Evolutionary conservation across 1,140 invertebrate species (phyloP).

Genomic region (Globodera ellingtonae): DNA sequence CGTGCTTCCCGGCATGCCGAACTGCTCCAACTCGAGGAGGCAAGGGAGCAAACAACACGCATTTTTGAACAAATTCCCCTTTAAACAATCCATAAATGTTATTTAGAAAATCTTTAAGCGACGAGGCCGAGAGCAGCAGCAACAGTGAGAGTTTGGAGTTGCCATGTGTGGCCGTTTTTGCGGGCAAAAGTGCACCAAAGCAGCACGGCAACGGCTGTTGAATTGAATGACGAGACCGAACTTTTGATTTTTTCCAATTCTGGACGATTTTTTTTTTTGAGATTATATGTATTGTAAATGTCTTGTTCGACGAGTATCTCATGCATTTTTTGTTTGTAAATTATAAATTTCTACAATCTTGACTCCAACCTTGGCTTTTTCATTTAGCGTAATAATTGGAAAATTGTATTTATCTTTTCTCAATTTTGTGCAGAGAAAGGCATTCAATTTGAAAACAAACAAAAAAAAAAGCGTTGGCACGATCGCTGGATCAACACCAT

Average conservation of each 20-base stretch:
- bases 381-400: too few species aligned
- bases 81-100: too few species aligned
- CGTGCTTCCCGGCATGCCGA: not conserved
- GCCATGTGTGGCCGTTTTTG: not conserved
- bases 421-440: not conserved
- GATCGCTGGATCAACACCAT: not conserved
- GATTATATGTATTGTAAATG: too few species aligned
- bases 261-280: too few species aligned
- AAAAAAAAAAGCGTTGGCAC: not conserved
- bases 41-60: not conserved
- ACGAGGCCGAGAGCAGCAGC: slow-evolving; percentile 9
- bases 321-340: too few species aligned
- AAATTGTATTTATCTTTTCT: too few species aligned
- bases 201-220: not conserved
- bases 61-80: too few species aligned
- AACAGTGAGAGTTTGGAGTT: slow-evolving; percentile 9
- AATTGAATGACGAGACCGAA: too few species aligned
- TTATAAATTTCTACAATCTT: too few species aligned
- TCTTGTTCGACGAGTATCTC: too few species aligned
- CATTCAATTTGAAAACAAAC: not conserved
- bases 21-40: slow-evolving; percentile 4
- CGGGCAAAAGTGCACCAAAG: not conserved
- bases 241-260: too few species aligned
- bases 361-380: too few species aligned
- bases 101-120: not conserved